These are phyloP conservation scores for Struthidea cinerea DNA, from an alignment of 2,113 vertebrate species.

Conservation along the genomic window DNA sequence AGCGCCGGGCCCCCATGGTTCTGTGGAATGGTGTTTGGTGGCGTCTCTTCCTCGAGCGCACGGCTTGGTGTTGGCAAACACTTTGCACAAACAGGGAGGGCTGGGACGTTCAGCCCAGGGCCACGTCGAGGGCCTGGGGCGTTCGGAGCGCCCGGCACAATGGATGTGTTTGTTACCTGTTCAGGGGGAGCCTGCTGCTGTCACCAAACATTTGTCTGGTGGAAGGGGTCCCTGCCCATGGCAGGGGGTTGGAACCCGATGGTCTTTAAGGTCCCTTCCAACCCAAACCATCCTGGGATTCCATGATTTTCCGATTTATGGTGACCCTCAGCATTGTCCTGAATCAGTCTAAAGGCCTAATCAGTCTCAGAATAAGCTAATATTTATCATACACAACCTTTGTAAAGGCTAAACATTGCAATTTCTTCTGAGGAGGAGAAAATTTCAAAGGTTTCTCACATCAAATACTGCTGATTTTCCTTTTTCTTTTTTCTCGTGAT, in stretches of 20 bases:
- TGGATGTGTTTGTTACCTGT: rapidly evolving
- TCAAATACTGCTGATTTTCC: constrained; percentile 42
- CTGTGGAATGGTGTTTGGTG: not conserved
- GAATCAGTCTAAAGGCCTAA: not conserved
- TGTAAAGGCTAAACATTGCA: not conserved
- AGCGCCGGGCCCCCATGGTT: rapidly evolving
- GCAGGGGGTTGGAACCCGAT: not conserved
- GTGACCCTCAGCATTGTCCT: not conserved
- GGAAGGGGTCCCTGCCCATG: not conserved
- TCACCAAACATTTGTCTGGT: not conserved
- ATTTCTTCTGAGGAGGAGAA: constrained; percentile 11
- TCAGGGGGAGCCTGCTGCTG: not conserved
- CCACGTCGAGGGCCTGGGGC: rapidly evolving
- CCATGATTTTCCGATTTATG: not conserved
- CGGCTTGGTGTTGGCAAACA: not conserved
- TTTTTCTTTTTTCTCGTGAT: not conserved
- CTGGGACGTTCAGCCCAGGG: not conserved
- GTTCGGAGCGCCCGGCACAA: not conserved
- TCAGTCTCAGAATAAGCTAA: not conserved
- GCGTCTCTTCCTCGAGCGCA: not conserved
- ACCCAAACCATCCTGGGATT: not conserved
- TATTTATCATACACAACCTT: constrained; percentile 9
- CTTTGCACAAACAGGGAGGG: not conserved
- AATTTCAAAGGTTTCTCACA: constrained; percentile 52
- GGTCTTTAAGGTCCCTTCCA: not conserved